Evolutionary conservation across 1,140 invertebrate genomes (phyloP), one percentile per base, ranked within the genome.

Genomic region (Ceratitis capitata): DNA sequence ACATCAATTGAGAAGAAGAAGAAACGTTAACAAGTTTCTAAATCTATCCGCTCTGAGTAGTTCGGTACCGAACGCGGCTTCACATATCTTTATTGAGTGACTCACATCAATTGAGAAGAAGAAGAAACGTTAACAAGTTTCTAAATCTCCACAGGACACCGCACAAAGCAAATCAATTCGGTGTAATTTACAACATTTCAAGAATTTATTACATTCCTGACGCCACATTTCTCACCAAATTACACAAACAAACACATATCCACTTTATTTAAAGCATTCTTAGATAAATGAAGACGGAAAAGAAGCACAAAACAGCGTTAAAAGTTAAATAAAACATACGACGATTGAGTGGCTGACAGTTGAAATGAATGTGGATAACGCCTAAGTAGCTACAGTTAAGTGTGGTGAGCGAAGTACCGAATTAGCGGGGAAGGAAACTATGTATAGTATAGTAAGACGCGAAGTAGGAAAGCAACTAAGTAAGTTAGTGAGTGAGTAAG

Each of bases 401-500:
- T 39, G 39, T 14, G 29, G 61, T 6, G 19, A 19, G 39, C 29
- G 16, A 69, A 39, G 61, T n/a, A n/a, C n/a, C n/a, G n/a, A n/a
- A n/a, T 39, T 39, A 16, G 32, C 61, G 12, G 39, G 32, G 61
- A 29, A 69, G 61, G 61, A 69, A 69, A 32, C 61, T 12, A 5
- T 16, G 0, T 2, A 32, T 29, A 39, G 61, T 1, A 14, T 35
- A 69, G 32, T 16, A 35, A 29, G 58, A 2, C 58, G 29, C n/a
- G n/a, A n/a, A n/a, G n/a, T 29, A 69, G 29, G 39, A 35, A 32
- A 69, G 61, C 39, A 32, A 69, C 61, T 39, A 69, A 69, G 61
- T 69, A 69, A 69, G 61, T 69, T 69, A 69, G 61, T 69, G 61
- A 69, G 10, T 69, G 32, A 69, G n/a, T 69, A 69, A 69, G 61